Evolutionary conservation across 92 coral and sea anemone genomes (phyloP).

Genomic region (Epizoanthus ramosus): DNA sequence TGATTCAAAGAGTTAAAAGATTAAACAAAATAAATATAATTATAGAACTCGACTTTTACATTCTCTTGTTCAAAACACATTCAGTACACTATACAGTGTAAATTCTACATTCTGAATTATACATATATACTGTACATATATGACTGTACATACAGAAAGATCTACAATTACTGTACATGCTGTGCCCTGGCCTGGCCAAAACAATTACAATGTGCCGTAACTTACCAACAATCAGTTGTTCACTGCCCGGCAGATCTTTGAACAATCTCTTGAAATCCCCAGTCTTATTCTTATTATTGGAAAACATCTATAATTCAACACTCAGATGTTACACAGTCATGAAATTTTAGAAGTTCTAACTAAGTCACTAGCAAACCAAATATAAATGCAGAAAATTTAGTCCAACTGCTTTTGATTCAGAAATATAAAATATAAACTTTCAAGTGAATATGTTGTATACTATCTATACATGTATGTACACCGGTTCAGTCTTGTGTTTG

Average conservation of each 20-base stretch:
- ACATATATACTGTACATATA: too few relatives aligned
- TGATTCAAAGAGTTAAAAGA: too few relatives aligned
- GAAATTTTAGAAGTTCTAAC: background rate
- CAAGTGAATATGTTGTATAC: too few relatives aligned
- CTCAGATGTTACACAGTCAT: too few relatives aligned
- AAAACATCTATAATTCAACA: constrained; percentile 77
- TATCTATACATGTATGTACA: background rate
- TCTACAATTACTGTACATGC: too few relatives aligned
- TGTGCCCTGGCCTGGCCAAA: too few relatives aligned
- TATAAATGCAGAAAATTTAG: background rate
- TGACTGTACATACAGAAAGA: too few relatives aligned
- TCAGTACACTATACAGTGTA: too few relatives aligned
- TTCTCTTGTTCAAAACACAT: too few relatives aligned
- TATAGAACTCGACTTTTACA: too few relatives aligned
- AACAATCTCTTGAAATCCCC: constrained; percentile 94
- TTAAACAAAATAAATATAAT: too few relatives aligned
- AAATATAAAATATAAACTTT: background rate
- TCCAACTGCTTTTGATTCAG: background rate
- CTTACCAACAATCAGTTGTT: constrained; percentile 94
- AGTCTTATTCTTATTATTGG: constrained; percentile 87
- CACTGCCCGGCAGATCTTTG: constrained; percentile 93
- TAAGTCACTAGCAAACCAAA: background rate
- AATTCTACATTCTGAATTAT: too few relatives aligned
- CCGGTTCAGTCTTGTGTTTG: background rate
- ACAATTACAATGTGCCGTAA: background rate